phyloP scores from a whole-genome alignment of 2,113 vertebrate species.

The Pangasianodon hypophthalmus region DNA sequence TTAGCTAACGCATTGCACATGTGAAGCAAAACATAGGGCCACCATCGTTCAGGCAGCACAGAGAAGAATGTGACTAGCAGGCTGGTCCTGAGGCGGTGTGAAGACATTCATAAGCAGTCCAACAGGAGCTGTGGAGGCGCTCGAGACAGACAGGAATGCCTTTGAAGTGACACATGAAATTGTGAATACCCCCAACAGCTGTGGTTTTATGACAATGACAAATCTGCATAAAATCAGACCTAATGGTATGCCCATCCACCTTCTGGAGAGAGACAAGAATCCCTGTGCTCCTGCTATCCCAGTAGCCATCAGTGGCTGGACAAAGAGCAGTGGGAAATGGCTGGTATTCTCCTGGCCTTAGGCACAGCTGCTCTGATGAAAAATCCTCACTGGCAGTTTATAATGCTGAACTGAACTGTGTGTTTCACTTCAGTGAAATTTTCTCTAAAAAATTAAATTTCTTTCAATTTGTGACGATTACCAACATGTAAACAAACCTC shows the following conservation, averaged over 20 bases:
- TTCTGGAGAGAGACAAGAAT: conserved; percentile 66
- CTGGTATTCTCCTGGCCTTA: conserved; percentile 36
- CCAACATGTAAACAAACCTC: not conserved
- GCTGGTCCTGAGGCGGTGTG: conserved; percentile 32
- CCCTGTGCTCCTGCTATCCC: conserved; percentile 58
- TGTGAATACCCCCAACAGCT: conserved; percentile 70
- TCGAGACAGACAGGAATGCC: conserved; percentile 70
- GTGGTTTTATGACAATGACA: conserved; percentile 78
- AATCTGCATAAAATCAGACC: conserved; percentile 76
- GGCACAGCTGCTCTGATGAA: conserved; percentile 2
- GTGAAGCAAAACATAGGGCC: not conserved
- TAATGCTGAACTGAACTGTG: not conserved
- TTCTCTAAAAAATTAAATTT: not conserved
- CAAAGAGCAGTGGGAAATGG: conserved; percentile 62
- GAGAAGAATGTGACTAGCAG: conserved; percentile 16
- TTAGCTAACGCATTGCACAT: not conserved
- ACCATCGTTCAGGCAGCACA: conserved; percentile 16
- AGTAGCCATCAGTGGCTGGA: conserved; percentile 53
- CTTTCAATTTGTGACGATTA: not conserved
- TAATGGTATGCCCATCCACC: conserved; percentile 69
- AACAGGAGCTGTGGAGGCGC: conserved; percentile 57
- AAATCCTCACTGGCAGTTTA: not conserved
- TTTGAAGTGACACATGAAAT: conserved; percentile 80
- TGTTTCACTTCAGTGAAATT: not conserved
- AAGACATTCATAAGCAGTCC: conserved; percentile 57